Evolutionary conservation across 2,113 vertebrate species (phyloP).

Genomic region (Nesoenas mayeri): DNA sequence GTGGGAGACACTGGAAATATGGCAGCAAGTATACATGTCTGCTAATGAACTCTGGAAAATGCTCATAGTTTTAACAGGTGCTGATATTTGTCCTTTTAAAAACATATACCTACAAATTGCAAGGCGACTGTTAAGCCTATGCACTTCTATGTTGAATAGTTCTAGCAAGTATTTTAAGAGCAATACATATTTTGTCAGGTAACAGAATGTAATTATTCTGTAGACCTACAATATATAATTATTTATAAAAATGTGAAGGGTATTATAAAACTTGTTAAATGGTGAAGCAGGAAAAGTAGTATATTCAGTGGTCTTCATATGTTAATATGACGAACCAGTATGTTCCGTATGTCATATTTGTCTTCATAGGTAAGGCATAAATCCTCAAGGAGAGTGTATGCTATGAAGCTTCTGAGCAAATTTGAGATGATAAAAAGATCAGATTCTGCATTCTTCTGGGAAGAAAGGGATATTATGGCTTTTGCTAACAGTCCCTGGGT

Average conservation of each 20-base stretch:
- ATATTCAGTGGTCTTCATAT: not conserved
- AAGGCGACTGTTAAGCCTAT: not conserved
- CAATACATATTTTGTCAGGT: not conserved
- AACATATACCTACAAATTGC: not conserved
- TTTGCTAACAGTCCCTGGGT: conserved; percentile 98
- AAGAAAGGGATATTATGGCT: conserved; percentile 99
- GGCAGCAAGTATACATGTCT: not conserved
- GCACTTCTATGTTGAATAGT: not conserved
- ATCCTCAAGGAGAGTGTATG: conserved; percentile 92
- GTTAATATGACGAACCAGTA: not conserved
- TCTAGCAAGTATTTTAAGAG: not conserved
- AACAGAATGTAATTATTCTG: not conserved
- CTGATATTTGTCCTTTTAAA: not conserved
- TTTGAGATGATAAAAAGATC: conserved; percentile 99
- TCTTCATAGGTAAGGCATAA: conserved; percentile 93
- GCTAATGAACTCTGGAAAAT: not conserved
- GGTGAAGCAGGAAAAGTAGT: not conserved
- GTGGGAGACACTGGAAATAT: not conserved
- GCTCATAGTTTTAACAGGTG: not conserved
- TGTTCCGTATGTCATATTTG: not conserved
- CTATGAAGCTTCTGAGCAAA: conserved; percentile 99
- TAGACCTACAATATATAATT: not conserved
- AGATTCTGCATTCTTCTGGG: conserved; percentile 99
- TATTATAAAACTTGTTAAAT: not conserved
- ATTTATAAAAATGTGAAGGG: not conserved